phyloP scores from a whole-genome alignment of 2,888 invertebrate genomes.

The Agrochola macilenta region DNA sequence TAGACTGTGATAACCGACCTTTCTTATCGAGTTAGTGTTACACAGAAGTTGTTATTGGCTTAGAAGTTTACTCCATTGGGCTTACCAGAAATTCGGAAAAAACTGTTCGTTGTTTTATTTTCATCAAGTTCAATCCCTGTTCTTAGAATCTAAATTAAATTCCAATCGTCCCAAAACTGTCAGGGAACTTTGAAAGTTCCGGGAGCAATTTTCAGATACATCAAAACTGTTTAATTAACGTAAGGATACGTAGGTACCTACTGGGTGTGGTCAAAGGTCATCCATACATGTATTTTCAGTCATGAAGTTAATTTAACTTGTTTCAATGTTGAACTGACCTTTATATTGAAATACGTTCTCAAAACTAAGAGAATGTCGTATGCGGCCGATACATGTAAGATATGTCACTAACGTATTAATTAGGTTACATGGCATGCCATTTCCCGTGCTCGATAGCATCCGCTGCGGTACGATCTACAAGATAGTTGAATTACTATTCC shows the following conservation, averaged over 20 bases:
- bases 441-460: slow-evolving; percentile 62
- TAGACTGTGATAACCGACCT: background rate
- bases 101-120: background rate
- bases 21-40: background rate
- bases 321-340: background rate
- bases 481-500: slow-evolving; percentile 49
- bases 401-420: slow-evolving; percentile 57
- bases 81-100: background rate
- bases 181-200: slow-evolving; percentile 36
- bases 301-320: background rate
- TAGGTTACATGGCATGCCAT: slow-evolving; percentile 59
- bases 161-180: slow-evolving; percentile 17
- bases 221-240: slow-evolving; percentile 13
- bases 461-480: slow-evolving; percentile 48
- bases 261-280: background rate
- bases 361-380: slow-evolving; percentile 14
- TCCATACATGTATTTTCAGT: background rate
- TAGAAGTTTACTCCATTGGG: background rate
- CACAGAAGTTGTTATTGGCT: background rate
- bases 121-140: background rate
- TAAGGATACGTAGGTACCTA: background rate
- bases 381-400: slow-evolving; percentile 41
- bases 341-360: background rate
- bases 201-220: slow-evolving; percentile 13
- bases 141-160: slow-evolving; percentile 12